Evolutionary conservation across 2,113 vertebrate species (phyloP).

Genomic region (Vulpes vulpes): DNA sequence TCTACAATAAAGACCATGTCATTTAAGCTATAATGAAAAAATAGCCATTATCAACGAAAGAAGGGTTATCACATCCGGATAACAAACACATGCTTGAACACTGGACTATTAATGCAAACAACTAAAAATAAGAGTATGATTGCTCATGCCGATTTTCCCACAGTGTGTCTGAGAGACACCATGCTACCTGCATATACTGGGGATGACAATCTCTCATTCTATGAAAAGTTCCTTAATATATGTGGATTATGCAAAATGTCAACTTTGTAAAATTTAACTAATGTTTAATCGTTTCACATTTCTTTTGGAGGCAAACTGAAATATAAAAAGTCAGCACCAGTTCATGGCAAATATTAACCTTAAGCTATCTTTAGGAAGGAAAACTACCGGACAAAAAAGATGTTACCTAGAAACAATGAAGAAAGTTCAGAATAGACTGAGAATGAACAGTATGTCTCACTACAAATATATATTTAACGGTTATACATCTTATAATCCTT

Average conservation of each 20-base stretch:
- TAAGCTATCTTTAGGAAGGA: not conserved
- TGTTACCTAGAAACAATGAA: not conserved
- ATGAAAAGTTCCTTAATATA: not conserved
- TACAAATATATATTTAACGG: not conserved
- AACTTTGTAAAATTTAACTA: not conserved
- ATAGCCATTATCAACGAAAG: not conserved
- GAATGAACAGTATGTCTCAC: not conserved
- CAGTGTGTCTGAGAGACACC: rapidly evolving
- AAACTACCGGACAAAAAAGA: not conserved
- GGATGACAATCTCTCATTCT: not conserved
- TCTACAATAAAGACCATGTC: not conserved
- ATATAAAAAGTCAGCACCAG: not conserved
- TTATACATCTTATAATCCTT: not conserved
- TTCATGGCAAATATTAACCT: not conserved
- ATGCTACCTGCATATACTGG: not conserved
- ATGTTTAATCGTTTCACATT: not conserved
- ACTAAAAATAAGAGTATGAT: not conserved
- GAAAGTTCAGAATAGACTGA: not conserved
- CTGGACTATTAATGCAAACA: not conserved
- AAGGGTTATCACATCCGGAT: not conserved
- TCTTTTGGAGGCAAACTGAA: not conserved
- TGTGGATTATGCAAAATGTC: not conserved
- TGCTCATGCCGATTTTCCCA: not conserved
- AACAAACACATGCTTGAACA: not conserved
- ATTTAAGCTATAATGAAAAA: not conserved